Base-by-base conservation (phyloP, 2,888 invertebrate species). In the Caprella mutica region DNA sequence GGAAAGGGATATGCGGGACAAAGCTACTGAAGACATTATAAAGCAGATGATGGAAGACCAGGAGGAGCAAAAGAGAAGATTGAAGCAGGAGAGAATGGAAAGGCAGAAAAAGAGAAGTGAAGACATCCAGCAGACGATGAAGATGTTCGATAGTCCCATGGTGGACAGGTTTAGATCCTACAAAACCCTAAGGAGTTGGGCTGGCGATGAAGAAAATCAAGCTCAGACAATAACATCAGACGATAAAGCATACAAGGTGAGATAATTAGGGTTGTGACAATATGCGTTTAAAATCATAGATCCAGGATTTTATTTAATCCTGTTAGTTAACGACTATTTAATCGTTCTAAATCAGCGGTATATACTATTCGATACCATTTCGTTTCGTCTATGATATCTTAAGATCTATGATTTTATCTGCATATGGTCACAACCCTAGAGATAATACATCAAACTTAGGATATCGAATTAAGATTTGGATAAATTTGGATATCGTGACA, bases 201-300 rank as follows among this genome's bases (percentile, higher is more conserved):
- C 56, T n/a, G 48, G 56, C n/a, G 55, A 56, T 24, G 59, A 56
- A 8, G 63, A 59, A 35, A 63, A 50, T 30, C 63, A 63, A 24
- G 63, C 63, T 3, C 52, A 43, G n/a, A 63, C 55, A 5, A 55
- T 63, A 23, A 29, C 55, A 8, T 51, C 52, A 26, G 63, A 57
- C 12, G 39, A 30, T 8, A 51, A 55, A 26, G 56, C 46, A 12
- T 59, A 52, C 30, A 63, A 63, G 61, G 61, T 58, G 40, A 55
- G 30, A n/a, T n/a, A n/a, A n/a, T n/a, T n/a, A n/a, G n/a, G n/a
- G n/a, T n/a, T n/a, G n/a, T n/a, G n/a, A n/a, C n/a, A n/a, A n/a
- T n/a, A n/a, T n/a, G n/a, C n/a, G n/a, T n/a, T n/a, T n/a, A n/a
- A n/a, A n/a, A n/a, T n/a, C n/a, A n/a, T n/a, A n/a, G n/a, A n/a